Percentiles rank a stretch among this genome's conserved stretches.
phyloP scores from a whole-genome alignment of 2,113 vertebrate species.

The Hemiscyllium ocellatum region DNA sequence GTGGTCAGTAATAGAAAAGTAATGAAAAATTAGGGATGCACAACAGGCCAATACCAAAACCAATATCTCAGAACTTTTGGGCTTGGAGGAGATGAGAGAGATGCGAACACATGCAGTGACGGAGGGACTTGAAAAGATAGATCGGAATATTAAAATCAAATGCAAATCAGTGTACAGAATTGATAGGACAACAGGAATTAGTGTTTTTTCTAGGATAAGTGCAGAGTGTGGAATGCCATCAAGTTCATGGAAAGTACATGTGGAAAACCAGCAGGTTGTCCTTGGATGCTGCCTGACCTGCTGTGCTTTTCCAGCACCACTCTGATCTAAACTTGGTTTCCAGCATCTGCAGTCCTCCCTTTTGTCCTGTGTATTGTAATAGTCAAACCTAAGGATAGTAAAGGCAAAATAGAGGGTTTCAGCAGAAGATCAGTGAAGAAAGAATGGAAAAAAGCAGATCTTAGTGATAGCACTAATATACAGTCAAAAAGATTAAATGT shows the following conservation, averaged over 20 bases:
- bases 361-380: background rate
- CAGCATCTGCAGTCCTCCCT: too few relatives aligned
- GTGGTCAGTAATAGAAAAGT: background rate
- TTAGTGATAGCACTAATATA: background rate
- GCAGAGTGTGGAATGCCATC: background rate
- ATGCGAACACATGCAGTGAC: background rate
- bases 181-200: background rate
- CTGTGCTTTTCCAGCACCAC: too few relatives aligned
- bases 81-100: background rate
- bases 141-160: background rate
- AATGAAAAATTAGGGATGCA: background rate
- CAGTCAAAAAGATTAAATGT: background rate
- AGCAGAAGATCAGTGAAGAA: background rate
- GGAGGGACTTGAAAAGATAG: background rate
- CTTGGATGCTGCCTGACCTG: too few relatives aligned
- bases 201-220: background rate
- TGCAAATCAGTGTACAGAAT: background rate
- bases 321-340: too few relatives aligned
- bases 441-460: background rate
- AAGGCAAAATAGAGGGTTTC: background rate
- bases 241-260: too few relatives aligned
- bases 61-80: background rate
- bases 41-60: background rate
- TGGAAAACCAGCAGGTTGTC: background rate
- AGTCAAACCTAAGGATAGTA: background rate